phyloP scores from a whole-genome alignment of 2,888 invertebrate genomes.

The Mesochorus sp. region DNA sequence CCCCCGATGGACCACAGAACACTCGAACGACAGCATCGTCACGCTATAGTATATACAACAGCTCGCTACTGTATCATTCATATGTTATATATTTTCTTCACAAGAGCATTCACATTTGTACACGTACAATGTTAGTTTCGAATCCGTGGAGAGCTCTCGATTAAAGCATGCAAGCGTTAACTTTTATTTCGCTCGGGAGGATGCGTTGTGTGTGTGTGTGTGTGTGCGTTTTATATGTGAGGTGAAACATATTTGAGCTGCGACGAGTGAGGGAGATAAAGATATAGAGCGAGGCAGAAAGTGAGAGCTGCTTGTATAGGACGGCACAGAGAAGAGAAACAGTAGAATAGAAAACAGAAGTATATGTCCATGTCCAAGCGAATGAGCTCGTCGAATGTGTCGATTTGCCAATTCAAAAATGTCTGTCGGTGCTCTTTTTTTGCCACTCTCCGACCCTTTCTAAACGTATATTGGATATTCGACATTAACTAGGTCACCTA shows the following conservation, averaged over 20 bases:
- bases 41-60: slow-evolving; percentile 13
- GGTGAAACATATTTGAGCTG: slow-evolving; percentile 33
- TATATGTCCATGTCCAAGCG: slow-evolving; percentile 3
- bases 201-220: not conserved
- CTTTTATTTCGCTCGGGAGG: slow-evolving; percentile 55
- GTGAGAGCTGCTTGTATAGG: not conserved
- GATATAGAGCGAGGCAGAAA: not conserved
- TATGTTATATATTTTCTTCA: slow-evolving; percentile 35
- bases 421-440: slow-evolving; percentile 47
- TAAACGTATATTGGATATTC: not conserved
- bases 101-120: slow-evolving; percentile 13
- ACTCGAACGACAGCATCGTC: slow-evolving; percentile 35
- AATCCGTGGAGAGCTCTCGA: slow-evolving; percentile 53
- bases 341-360: not conserved
- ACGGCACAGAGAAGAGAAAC: not conserved
- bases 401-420: slow-evolving; percentile 49
- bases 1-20: slow-evolving; percentile 42
- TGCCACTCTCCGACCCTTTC: not conserved
- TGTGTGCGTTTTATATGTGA: not conserved
- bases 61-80: slow-evolving; percentile 2
- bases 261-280: not conserved
- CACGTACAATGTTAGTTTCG: slow-evolving; percentile 28
- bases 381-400: slow-evolving; percentile 41
- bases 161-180: slow-evolving; percentile 61
- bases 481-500: too few species aligned